phyloP scores from a whole-genome alignment of 92 coral and sea anemone genomes.

The Montipora capitata region DNA sequence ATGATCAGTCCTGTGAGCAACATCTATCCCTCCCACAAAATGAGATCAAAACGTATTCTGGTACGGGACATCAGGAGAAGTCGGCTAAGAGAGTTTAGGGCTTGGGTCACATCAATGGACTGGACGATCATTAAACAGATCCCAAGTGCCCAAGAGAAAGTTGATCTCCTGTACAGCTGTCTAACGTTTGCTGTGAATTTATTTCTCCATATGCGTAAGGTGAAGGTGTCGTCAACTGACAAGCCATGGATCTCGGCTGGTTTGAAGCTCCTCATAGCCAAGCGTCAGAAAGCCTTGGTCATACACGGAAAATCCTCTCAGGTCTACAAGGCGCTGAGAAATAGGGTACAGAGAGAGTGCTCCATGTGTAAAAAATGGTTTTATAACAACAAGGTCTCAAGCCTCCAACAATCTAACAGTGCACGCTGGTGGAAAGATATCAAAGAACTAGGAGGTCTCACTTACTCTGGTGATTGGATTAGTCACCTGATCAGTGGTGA shows the following conservation, averaged over 20 bases:
- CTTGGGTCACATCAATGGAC: constrained; percentile 22
- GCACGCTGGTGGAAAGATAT: constrained; percentile 65
- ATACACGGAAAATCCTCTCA: constrained; percentile 36
- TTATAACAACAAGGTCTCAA: constrained; percentile 24
- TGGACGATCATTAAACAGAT: too few species aligned
- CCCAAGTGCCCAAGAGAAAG: constrained; percentile 19
- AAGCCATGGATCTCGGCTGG: constrained; percentile 42
- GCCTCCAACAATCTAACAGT: constrained; percentile 36
- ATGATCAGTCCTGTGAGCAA: constrained; percentile 26
- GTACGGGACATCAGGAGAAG: constrained; percentile 23
- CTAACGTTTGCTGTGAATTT: constrained; percentile 19
- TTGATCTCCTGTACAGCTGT: constrained; percentile 21
- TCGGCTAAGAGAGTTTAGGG: constrained; percentile 36
- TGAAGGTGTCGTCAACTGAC: constrained; percentile 30
- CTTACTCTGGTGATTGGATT: constrained; percentile 33
- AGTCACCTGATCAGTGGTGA: constrained; percentile 29
- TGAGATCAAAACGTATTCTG: constrained; percentile 9
- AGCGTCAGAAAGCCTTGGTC: constrained; percentile 39
- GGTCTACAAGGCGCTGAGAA: constrained; percentile 34
- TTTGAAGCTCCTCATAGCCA: constrained; percentile 32
- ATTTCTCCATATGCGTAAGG: constrained; percentile 8
- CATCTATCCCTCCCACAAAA: background rate
- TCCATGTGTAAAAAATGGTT: constrained; percentile 15
- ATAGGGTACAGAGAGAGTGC: constrained; percentile 49
- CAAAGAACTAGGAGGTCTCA: constrained; percentile 54